phyloP scores from a whole-genome alignment of 1,140 invertebrate species.

The Drosophila rufa region DNA sequence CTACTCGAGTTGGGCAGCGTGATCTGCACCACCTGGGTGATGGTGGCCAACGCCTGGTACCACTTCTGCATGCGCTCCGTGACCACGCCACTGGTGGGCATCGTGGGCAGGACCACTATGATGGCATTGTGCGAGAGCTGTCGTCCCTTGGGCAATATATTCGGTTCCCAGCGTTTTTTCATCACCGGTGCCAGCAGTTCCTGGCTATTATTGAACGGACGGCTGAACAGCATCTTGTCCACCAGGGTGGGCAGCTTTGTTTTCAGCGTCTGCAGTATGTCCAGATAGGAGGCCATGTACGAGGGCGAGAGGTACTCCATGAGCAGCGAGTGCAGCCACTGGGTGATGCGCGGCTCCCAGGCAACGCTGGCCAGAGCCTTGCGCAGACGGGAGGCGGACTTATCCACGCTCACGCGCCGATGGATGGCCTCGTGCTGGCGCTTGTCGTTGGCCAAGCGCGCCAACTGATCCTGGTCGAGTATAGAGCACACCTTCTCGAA shows the following conservation, averaged over 20 bases:
- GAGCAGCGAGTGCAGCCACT: constrained; percentile 92
- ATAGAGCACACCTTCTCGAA: constrained; percentile 89
- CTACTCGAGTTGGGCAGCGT: constrained; percentile 85
- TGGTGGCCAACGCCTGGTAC: constrained; percentile 88
- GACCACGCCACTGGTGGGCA: constrained; percentile 85
- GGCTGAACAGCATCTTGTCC: constrained; percentile 90
- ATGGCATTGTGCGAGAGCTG: constrained; percentile 91
- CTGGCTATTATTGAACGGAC: constrained; percentile 86
- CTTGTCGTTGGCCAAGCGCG: constrained; percentile 87
- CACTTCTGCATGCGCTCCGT: constrained; percentile 89
- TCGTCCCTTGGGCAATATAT: constrained; percentile 85
- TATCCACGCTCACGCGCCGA: constrained; percentile 89
- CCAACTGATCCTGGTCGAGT: constrained; percentile 90
- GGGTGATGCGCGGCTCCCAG: constrained; percentile 90
- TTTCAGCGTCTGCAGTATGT: constrained; percentile 92
- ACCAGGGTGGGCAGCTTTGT: constrained; percentile 91
- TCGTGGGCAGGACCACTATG: constrained; percentile 89
- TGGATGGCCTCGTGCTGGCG: constrained; percentile 89
- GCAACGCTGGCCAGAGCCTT: constrained; percentile 88
- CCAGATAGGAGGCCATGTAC: constrained; percentile 92
- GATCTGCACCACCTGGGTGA: constrained; percentile 90
- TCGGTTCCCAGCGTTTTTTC: constrained; percentile 92
- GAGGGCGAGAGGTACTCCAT: constrained; percentile 89
- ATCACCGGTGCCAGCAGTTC: constrained; percentile 88
- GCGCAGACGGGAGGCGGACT: constrained; percentile 89